Base-by-base conservation (phyloP, 2,888 invertebrate genomes). In the Ametastegia equiseti region DNA sequence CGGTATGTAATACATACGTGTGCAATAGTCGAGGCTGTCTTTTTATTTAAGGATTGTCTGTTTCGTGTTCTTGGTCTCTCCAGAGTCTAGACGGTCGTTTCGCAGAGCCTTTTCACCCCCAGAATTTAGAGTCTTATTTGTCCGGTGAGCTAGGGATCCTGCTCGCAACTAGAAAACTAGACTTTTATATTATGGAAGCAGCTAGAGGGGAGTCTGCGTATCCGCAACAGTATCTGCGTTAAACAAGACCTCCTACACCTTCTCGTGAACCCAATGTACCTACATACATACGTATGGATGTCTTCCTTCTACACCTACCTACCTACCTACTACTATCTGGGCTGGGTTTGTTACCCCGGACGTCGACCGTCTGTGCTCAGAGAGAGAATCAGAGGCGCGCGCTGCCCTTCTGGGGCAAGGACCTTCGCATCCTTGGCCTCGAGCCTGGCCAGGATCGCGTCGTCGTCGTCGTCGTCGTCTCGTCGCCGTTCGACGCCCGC, bases 281-380 rank as follows among this genome's bases (percentile, higher is more conserved):
- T 54, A 23, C n/a, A n/a, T n/a, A 6, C n/a, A 11, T 39, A n/a
- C 19, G 36, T 45, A 47, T 30, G 50, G 9, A 54, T 54, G 54
- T 36, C n/a, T n/a, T 23, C 9, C 7, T 47, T 47, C 54, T 54
- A 45, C 75, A 54, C 54, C 54, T 54, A 36, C 54, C 36, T 75
- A 75, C 54, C n/a, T n/a, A n/a, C n/a, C n/a, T n/a, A n/a, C n/a
- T n/a, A n/a, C n/a, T n/a, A 75, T 45, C 75, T 50, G 42, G 23
- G 71, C 75, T 75, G 50, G 60, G 78, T 78, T 78, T 71, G 71
- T 80, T 45, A 88, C 86, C 87, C 88, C 88, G 89, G 88, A 86
- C 90, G 90, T 90, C 90, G 90, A 90, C 89, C 90, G 89, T 89
- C 89, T 89, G 86, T 83, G 42, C 15, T 78, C 60, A 19, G 47